phyloP scores from a whole-genome alignment of 2,113 vertebrate genomes.

The Daubentonia madagascariensis region DNA sequence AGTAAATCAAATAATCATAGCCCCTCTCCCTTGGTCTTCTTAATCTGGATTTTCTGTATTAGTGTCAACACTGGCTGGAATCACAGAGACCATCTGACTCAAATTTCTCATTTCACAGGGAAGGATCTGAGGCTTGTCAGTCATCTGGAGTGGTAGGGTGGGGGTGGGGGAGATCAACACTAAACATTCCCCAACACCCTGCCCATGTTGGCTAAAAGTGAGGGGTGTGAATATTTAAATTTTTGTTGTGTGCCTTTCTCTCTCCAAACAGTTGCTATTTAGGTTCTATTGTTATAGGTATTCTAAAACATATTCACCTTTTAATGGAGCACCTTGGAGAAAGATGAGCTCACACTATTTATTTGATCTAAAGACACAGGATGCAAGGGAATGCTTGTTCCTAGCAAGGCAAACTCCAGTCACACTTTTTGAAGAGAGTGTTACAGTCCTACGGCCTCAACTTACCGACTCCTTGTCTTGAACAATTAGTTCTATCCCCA shows the following conservation, averaged over 20 bases:
- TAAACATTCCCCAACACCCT: too few relatives aligned
- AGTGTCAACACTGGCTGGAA: not conserved
- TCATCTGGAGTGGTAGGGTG: not conserved
- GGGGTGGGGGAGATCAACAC: too few relatives aligned
- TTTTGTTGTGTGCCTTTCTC: not conserved
- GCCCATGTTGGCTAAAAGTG: not conserved
- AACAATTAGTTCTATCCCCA: conserved; percentile 86
- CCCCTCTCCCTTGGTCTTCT: not conserved
- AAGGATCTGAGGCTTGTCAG: not conserved
- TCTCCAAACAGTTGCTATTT: not conserved
- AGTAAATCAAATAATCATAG: not conserved
- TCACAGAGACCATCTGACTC: not conserved
- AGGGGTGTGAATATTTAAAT: not conserved
- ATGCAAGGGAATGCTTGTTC: not conserved
- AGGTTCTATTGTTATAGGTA: not conserved
- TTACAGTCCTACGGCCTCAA: not conserved
- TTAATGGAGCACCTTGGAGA: not conserved
- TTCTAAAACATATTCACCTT: not conserved
- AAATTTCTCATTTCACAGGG: not conserved
- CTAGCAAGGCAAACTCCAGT: not conserved
- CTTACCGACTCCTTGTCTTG: conserved; percentile 79
- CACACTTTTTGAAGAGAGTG: not conserved
- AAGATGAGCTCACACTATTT: not conserved
- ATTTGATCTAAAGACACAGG: not conserved
- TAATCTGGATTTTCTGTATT: not conserved